Percentiles rank a stretch among this genome's conserved stretches.
Evolutionary conservation across 2,113 vertebrate species (phyloP).

Genomic region (Megaceryle maxima): DNA sequence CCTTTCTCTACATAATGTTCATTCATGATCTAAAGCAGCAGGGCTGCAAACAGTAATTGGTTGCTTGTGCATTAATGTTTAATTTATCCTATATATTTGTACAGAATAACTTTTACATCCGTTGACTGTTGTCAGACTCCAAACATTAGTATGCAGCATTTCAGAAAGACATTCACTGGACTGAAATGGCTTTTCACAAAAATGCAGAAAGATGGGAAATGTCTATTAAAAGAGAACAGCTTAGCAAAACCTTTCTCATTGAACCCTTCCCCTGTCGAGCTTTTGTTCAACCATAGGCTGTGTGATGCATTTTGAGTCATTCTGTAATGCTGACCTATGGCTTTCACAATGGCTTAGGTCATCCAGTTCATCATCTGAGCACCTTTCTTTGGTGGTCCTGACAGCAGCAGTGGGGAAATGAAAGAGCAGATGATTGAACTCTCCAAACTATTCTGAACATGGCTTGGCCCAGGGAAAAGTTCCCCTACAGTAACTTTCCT

Average conservation of each 20-base stretch:
- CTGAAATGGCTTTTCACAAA: neutral
- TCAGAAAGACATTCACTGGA: neutral
- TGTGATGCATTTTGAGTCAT: neutral
- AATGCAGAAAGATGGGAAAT: neutral
- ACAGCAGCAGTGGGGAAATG: neutral
- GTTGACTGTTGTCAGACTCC: neutral
- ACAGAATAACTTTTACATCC: neutral
- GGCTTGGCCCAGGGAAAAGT: neutral
- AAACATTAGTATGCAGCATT: neutral
- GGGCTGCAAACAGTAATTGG: neutral
- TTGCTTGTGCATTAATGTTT: conserved; percentile 9
- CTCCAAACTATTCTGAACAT: neutral
- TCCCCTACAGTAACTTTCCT: neutral
- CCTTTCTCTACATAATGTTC: neutral
- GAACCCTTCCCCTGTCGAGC: neutral
- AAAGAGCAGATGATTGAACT: neutral
- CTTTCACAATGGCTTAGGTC: neutral
- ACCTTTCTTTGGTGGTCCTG: neutral
- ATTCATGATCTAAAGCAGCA: neutral
- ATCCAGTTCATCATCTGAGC: neutral
- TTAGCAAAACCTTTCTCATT: conserved; percentile 11
- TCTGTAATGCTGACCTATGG: neutral
- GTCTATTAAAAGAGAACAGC: neutral
- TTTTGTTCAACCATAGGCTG: neutral
- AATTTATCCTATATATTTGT: neutral